These are phyloP conservation scores for Salvelinus alpinus DNA, from an alignment of 2,113 vertebrate genomes.

Conservation along the genomic window DNA sequence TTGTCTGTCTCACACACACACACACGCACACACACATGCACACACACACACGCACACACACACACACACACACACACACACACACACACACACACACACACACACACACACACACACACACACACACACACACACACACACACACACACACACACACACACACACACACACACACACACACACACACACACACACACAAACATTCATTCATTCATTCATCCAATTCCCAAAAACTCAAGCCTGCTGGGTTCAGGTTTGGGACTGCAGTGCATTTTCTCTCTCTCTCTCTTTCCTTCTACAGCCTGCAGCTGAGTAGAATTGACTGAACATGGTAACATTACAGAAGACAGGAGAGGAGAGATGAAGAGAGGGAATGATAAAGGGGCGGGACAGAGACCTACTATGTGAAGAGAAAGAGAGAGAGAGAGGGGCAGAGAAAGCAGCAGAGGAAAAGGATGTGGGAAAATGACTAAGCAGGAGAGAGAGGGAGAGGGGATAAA, in stretches of 20 bases:
- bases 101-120: too few relatives aligned
- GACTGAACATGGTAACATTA: slow-evolving; percentile 32
- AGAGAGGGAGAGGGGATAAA: not conserved
- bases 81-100: too few relatives aligned
- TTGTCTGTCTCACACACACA: not conserved
- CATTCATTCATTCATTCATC: slow-evolving; percentile 13
- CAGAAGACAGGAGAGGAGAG: slow-evolving; percentile 49
- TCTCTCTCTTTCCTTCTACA: slow-evolving; percentile 35
- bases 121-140: too few relatives aligned
- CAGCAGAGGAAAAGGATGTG: not conserved
- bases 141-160: too few relatives aligned
- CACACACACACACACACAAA: too few relatives aligned
- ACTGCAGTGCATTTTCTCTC: slow-evolving; percentile 37
- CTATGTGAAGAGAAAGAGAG: not conserved
- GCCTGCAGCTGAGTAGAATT: slow-evolving; percentile 42
- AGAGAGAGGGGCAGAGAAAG: not conserved
- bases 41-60: not conserved
- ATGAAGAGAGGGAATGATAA: slow-evolving; percentile 38
- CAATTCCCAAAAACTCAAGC: not conserved
- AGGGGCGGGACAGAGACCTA: not conserved
- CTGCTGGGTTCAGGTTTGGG: slow-evolving; percentile 25
- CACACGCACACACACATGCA: not conserved
- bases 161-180: too few relatives aligned
- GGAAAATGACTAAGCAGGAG: slow-evolving; percentile 12
- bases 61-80: too few relatives aligned